Evolutionary conservation across 1,140 invertebrate genomes (phyloP), one percentile per base, ranked within the genome.

Genomic region (Zaprionus ornatus): DNA sequence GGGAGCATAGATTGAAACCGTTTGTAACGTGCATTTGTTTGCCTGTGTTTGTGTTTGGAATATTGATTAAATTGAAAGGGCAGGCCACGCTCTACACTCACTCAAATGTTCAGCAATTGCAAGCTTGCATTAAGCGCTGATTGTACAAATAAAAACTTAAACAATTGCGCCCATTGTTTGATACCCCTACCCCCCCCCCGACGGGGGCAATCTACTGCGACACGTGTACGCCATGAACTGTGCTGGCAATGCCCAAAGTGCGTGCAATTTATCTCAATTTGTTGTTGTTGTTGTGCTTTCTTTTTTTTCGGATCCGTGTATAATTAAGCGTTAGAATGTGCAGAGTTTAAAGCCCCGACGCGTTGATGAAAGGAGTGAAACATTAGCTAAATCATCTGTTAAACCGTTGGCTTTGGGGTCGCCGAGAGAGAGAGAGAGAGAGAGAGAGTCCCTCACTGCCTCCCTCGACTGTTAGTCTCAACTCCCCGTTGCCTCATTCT

Each of bases 31-130:
- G 66, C 29, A 32, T 32, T 32, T 32, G 29, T 32, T 32, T 17
- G 40, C 60, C 55, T 72, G 55, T 52, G 84, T 66, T 77, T 87
- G 83, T 88, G 83, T 73, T 84, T 78, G 67, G 83, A 83, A 87
- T 87, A 87, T 87, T 87, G 83, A 87, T 87, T 88, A 88, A 88
- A 87, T 78, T 68, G 66, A 74, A 71, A 52, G 57, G 54, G 66
- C 32, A 42, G 21, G 10, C 60, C 61, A 59, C 77, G 32, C 48
- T 40, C 62, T 21, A 55, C 55, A 56, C 61, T 56, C 29, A 7
- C 6, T 27, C 5, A 57, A 69, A 74, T 57, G 72, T 42, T 10
- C 40, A 70, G 56, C 82, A 85, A 84, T 84, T 85, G 81, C 64
- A 88, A 67, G 69, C 68, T 64, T 74, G 80, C 84, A 87, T 87